Evolutionary conservation across 2,888 invertebrate species (phyloP).

Genomic region (Myopa testacea): DNA sequence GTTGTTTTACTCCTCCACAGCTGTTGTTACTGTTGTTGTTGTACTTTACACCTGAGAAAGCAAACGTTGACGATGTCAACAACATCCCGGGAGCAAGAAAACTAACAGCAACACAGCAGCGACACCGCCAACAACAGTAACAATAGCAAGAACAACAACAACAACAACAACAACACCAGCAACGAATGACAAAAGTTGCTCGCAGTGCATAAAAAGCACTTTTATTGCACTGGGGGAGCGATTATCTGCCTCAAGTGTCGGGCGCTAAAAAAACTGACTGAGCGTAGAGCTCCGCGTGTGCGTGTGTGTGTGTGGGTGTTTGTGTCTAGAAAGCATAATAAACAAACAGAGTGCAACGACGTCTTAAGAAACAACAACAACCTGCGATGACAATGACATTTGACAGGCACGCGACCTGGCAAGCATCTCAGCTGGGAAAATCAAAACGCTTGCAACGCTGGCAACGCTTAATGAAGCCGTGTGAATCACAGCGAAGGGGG

Average conservation of each 20-base stretch:
- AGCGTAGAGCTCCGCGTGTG: neutral
- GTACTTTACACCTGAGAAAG: constrained; percentile 32
- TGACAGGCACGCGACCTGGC: neutral
- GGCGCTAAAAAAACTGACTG: constrained; percentile 4
- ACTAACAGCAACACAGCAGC: neutral
- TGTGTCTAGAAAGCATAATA: neutral
- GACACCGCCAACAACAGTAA: neutral
- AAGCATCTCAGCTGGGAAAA: constrained; percentile 1
- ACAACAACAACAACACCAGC: neutral
- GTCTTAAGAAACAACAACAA: constrained; percentile 4
- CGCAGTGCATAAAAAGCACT: constrained; percentile 26
- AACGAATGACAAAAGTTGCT: constrained; percentile 25
- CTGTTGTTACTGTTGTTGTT: neutral
- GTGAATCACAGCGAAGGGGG: neutral
- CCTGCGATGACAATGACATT: constrained; percentile 10
- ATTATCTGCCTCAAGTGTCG: constrained; percentile 34
- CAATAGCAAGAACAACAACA: neutral
- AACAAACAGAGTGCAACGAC: neutral
- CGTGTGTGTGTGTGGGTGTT: neutral
- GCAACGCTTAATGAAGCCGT: constrained; percentile 3
- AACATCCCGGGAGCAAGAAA: neutral
- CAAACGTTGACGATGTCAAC: constrained; percentile 31
- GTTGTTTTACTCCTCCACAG: neutral
- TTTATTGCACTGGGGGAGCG: constrained; percentile 40
- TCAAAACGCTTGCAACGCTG: neutral